These are phyloP conservation scores for Malurus alboscapulatus DNA, from an alignment of 2,113 vertebrate species.

Conservation along the genomic window DNA sequence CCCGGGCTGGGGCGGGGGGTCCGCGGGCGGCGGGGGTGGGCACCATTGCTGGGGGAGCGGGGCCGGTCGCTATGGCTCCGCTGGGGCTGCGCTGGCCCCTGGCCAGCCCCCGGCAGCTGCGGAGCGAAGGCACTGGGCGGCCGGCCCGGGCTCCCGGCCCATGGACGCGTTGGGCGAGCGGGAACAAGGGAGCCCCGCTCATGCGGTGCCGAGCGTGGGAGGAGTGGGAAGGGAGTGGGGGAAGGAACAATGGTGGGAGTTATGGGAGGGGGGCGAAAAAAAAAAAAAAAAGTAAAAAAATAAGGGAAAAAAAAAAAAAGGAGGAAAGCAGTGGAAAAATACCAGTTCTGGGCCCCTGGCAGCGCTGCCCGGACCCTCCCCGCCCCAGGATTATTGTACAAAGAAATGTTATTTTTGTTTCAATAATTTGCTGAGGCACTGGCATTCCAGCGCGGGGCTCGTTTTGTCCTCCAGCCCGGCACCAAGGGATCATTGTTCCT, in stretches of 20 bases:
- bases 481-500: constrained; percentile 25
- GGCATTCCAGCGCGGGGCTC: constrained; percentile 41
- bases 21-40: neutral
- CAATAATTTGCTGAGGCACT: constrained; percentile 42
- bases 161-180: neutral
- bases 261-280: neutral
- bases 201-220: constrained; percentile 19
- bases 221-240: constrained; percentile 25
- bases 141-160: constrained; percentile 18
- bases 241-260: constrained; percentile 50
- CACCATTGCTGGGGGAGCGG: neutral
- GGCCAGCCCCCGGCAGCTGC: constrained; percentile 31
- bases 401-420: constrained; percentile 56
- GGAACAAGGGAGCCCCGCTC: constrained; percentile 38
- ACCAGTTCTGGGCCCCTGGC: constrained; percentile 22
- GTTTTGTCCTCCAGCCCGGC: constrained; percentile 6
- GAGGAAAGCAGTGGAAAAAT: constrained; percentile 45
- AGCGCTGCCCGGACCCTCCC: constrained; percentile 28
- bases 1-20: neutral
- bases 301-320: neutral
- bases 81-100: neutral
- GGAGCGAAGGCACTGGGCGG: constrained; percentile 6
- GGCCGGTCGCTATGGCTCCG: constrained; percentile 10
- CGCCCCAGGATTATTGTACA: constrained; percentile 53
- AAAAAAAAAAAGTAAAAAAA: neutral